These are phyloP conservation scores for Corydoras maculifer DNA, from an alignment of 2,113 vertebrate genomes.

Conservation along the genomic window DNA sequence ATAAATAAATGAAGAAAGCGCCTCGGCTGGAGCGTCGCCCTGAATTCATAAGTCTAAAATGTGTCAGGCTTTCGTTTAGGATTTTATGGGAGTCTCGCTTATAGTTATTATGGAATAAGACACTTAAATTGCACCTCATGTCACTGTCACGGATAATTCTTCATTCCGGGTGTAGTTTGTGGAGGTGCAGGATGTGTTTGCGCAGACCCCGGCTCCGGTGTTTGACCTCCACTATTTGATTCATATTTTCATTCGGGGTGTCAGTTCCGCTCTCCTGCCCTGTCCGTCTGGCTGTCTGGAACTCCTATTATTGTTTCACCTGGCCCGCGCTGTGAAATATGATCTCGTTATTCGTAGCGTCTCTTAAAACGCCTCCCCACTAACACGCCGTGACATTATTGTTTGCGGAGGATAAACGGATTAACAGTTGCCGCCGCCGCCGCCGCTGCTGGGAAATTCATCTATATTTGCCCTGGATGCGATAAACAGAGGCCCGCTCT, in stretches of 20 bases:
- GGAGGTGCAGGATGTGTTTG: neutral
- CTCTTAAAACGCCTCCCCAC: slow-evolving; percentile 56
- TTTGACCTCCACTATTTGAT: slow-evolving; percentile 56
- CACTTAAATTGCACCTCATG: too few species aligned
- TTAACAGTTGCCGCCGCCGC: slow-evolving; percentile 46
- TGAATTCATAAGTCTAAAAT: too few species aligned
- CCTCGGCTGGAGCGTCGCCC: too few species aligned
- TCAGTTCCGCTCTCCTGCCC: slow-evolving; percentile 3
- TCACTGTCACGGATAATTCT: too few species aligned
- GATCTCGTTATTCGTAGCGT: slow-evolving; percentile 67
- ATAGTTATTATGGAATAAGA: too few species aligned
- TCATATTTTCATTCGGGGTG: slow-evolving; percentile 24
- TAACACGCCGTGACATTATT: slow-evolving; percentile 64
- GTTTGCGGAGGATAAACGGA: slow-evolving; percentile 67
- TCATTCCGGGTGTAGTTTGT: neutral
- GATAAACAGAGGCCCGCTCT: slow-evolving; percentile 59
- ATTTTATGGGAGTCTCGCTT: too few species aligned
- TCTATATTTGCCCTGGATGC: slow-evolving; percentile 65
- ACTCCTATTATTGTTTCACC: slow-evolving; percentile 44
- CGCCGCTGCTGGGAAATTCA: slow-evolving; percentile 61
- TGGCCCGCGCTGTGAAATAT: slow-evolving; percentile 60
- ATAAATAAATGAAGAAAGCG: too few species aligned
- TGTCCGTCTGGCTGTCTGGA: slow-evolving; percentile 19
- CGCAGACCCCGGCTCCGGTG: slow-evolving; percentile 19
- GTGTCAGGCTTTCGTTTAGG: too few species aligned